Evolutionary conservation across 2,797 vertebrate genomes (phyloP).

Genomic region (Emys orbicularis): DNA sequence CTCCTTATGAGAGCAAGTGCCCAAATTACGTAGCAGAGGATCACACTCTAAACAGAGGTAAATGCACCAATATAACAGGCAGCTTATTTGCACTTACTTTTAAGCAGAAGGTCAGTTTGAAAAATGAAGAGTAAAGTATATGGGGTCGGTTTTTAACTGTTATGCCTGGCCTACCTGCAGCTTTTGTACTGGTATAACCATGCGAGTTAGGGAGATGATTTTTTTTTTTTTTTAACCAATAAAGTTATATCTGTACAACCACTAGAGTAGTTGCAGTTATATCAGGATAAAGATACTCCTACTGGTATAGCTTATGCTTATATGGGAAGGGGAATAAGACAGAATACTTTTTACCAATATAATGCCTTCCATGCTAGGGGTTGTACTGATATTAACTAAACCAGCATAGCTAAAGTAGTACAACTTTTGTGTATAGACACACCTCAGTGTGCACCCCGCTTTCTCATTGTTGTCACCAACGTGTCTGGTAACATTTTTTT

Average conservation of each 20-base stretch:
- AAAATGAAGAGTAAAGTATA: neutral
- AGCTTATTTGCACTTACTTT: constrained; percentile 21
- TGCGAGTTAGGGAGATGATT: neutral
- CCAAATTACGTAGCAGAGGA: neutral
- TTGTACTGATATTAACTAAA: neutral
- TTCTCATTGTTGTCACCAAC: neutral
- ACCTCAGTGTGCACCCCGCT: neutral
- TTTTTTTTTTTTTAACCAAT: neutral
- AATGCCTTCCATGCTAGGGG: neutral
- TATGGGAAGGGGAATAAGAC: neutral
- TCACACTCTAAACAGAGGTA: accelerated
- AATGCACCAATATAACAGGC: neutral
- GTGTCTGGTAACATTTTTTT: neutral
- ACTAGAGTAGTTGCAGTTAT: neutral
- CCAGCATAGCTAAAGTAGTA: neutral
- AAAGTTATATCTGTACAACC: neutral
- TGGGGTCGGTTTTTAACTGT: neutral
- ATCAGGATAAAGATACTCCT: neutral
- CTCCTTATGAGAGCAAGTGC: neutral
- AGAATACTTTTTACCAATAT: neutral
- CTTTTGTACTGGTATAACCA: neutral
- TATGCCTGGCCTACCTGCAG: neutral
- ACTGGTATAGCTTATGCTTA: neutral
- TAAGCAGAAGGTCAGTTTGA: neutral
- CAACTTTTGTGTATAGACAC: neutral